phyloP scores from a whole-genome alignment of 2,797 vertebrate species.

The Columba guinea region DNA sequence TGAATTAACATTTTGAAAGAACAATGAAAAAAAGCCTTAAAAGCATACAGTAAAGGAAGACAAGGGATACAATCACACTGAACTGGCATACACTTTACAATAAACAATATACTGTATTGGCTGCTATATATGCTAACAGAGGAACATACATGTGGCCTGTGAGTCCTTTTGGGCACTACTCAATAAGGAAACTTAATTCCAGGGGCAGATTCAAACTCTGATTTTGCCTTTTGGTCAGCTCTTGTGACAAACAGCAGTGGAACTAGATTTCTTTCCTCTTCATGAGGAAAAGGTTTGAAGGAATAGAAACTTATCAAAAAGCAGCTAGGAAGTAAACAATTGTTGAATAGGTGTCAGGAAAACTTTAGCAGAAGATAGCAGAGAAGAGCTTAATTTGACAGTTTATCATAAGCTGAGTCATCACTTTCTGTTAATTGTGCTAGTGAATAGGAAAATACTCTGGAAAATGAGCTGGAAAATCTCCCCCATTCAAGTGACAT shows the following conservation, averaged over 20 bases:
- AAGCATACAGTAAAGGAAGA: not conserved
- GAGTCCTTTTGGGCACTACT: not conserved
- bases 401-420: not conserved
- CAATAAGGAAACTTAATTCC: not conserved
- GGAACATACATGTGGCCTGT: not conserved
- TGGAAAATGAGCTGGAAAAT: not conserved
- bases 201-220: not conserved
- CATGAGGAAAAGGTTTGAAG: not conserved
- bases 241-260: not conserved
- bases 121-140: not conserved
- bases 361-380: not conserved
- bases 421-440: not conserved
- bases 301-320: not conserved
- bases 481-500: not conserved
- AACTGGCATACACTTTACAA: not conserved
- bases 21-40: not conserved
- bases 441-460: not conserved
- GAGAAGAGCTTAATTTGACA: not conserved
- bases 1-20: not conserved
- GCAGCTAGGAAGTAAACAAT: not conserved
- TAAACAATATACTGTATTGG: not conserved
- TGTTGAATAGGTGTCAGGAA: not conserved
- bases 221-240: not conserved
- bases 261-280: not conserved
- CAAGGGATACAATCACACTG: not conserved